A percentile compares a stretch with the other conserved stretches of the same genome.
phyloP scores from a whole-genome alignment of 2,888 invertebrate genomes.

The Synanthedon vespiformis region DNA sequence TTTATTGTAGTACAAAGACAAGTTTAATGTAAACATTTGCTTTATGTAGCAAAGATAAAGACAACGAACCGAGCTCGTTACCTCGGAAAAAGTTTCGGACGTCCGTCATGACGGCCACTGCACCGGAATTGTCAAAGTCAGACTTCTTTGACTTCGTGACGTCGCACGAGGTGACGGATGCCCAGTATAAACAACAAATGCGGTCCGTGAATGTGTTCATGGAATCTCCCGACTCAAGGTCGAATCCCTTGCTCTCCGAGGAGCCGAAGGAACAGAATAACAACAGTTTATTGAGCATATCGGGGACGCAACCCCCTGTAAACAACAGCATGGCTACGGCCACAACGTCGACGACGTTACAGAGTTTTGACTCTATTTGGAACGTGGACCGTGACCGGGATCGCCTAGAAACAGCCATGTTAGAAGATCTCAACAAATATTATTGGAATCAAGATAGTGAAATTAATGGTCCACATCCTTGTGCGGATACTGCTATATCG shows the following conservation, averaged over 20 bases:
- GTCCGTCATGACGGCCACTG: conserved; percentile 90
- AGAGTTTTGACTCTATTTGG: conserved; percentile 73
- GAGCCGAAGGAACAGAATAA: conserved; percentile 73
- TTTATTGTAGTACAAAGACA: conserved; percentile 61
- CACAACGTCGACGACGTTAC: conserved; percentile 58
- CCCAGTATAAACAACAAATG: conserved; percentile 77
- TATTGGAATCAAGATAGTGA: conserved; percentile 81
- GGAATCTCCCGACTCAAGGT: conserved; percentile 68
- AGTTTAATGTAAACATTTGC: conserved; percentile 22
- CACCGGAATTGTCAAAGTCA: conserved; percentile 87
- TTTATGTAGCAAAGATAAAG: conserved; percentile 40
- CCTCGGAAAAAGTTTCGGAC: conserved; percentile 55
- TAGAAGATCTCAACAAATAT: conserved; percentile 88
- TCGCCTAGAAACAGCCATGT: conserved; percentile 78
- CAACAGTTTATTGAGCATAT: conserved; percentile 65
- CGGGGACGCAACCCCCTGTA: conserved; percentile 31
- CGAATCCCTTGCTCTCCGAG: conserved; percentile 60
- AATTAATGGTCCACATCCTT: conserved; percentile 62
- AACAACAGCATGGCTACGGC: conserved; percentile 38
- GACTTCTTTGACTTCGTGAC: conserved; percentile 92
- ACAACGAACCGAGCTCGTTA: conserved; percentile 36
- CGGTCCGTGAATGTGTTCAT: conserved; percentile 76
- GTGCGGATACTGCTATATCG: conserved; percentile 60
- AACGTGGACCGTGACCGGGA: conserved; percentile 80
- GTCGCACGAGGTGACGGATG: conserved; percentile 80